Evolutionary conservation across 2,797 vertebrate genomes (phyloP).

Genomic region (Melanotaenia trifasciata): DNA sequence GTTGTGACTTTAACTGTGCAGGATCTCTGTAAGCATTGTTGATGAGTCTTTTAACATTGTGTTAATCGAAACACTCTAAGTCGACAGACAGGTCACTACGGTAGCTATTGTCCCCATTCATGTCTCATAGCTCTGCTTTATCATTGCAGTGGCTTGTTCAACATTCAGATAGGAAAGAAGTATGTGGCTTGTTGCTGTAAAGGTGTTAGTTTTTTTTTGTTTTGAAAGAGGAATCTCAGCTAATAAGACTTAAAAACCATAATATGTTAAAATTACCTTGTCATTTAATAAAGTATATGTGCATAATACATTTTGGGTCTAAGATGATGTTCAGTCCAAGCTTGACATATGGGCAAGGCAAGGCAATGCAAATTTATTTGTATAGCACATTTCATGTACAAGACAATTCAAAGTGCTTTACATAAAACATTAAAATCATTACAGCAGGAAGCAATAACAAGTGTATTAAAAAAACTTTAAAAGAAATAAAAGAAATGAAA

Average conservation of each 20-base stretch:
- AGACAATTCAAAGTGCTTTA: too few species aligned
- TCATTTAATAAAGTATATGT: background rate
- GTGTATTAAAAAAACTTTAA: too few species aligned
- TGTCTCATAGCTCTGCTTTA: slow-evolving; percentile 26
- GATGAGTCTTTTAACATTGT: slow-evolving; percentile 46
- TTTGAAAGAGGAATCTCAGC: background rate
- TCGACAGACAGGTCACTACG: slow-evolving; percentile 28
- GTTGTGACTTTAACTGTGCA: slow-evolving; percentile 12
- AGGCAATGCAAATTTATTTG: too few species aligned
- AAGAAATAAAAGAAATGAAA: too few species aligned
- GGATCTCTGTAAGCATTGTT: slow-evolving; percentile 32
- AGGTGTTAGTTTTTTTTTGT: background rate
- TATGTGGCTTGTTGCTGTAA: background rate
- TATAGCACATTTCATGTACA: too few species aligned
- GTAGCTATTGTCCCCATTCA: slow-evolving; percentile 1
- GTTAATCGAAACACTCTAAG: slow-evolving; percentile 55
- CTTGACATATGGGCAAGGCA: background rate
- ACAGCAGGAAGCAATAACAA: too few species aligned
- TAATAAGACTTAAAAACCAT: background rate
- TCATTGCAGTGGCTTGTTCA: background rate
- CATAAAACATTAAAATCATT: too few species aligned
- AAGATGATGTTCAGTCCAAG: background rate
- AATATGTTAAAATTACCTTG: background rate
- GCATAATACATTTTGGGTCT: background rate
- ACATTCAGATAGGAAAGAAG: background rate